These are phyloP conservation scores for Heliothis virescens DNA, from an alignment of 1,140 invertebrate species.

Conservation along the genomic window DNA sequence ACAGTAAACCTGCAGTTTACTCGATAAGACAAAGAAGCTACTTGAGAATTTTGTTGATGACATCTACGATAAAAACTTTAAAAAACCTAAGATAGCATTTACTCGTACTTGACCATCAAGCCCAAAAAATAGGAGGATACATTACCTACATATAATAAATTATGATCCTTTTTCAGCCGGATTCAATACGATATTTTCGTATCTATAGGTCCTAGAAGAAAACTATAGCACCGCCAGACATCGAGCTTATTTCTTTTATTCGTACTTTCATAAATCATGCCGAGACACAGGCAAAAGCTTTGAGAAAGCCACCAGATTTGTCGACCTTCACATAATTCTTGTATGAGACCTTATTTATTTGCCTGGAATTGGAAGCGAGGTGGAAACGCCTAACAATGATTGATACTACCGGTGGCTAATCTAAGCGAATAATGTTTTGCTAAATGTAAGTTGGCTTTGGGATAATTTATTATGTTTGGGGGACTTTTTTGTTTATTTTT, in stretches of 20 bases:
- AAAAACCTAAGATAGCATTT: too few species aligned
- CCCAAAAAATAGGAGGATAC: too few species aligned
- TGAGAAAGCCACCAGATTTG: constrained; percentile 11
- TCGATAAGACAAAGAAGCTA: too few species aligned
- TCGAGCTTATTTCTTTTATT: background rate
- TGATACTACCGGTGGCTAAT: background rate
- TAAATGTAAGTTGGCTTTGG: background rate
- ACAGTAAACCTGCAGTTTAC: too few species aligned
- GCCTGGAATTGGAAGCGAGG: background rate
- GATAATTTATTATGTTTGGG: background rate
- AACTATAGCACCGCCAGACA: too few species aligned
- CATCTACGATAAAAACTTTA: too few species aligned
- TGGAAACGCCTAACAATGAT: constrained; percentile 5
- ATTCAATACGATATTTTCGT: too few species aligned
- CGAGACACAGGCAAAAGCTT: background rate
- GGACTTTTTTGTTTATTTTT: background rate
- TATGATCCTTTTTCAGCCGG: background rate
- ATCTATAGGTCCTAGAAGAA: too few species aligned
- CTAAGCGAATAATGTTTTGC: background rate
- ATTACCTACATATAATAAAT: background rate
- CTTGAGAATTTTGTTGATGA: too few species aligned
- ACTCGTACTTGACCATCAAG: too few species aligned
- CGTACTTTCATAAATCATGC: background rate
- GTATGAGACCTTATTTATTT: constrained; percentile 25
- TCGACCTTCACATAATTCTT: constrained; percentile 23